A percentile compares a stretch with the other conserved stretches of the same genome.
phyloP scores from a whole-genome alignment of 2,888 invertebrate species.

The Thecophora atra region DNA sequence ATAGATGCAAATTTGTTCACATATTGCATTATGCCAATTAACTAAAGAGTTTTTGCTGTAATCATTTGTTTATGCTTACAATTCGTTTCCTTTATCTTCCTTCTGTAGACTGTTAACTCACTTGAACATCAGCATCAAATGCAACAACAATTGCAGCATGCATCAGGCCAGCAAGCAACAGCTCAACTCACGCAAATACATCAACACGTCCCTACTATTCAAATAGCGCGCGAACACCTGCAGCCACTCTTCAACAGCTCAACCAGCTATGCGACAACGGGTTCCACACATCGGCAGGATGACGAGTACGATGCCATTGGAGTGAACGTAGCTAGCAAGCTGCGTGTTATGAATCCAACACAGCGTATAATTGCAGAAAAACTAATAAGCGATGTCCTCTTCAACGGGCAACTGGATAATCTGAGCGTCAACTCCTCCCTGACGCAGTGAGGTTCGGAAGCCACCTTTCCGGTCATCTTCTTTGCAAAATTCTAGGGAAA shows the following conservation, averaged over 20 bases:
- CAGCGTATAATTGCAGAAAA: conserved; percentile 65
- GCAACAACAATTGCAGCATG: conserved; percentile 59
- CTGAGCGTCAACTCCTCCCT: conserved; percentile 59
- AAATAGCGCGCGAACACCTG: conserved; percentile 62
- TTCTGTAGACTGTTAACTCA: conserved; percentile 59
- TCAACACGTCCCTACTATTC: conserved; percentile 61
- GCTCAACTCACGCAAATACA: conserved; percentile 51
- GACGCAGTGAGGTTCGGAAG: conserved; percentile 52
- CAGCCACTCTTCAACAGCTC: conserved; percentile 60
- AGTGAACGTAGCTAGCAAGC: conserved; percentile 62
- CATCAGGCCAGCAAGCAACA: conserved; percentile 40
- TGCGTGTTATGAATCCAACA: conserved; percentile 61
- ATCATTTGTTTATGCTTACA: background rate
- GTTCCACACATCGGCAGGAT: conserved; percentile 50
- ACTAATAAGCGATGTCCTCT: conserved; percentile 63
- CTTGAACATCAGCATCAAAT: conserved; percentile 62
- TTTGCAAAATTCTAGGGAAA: no score
- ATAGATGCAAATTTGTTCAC: no score
- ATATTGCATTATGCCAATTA: no score
- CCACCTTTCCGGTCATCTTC: background rate
- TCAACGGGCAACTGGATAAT: conserved; percentile 63
- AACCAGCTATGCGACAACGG: conserved; percentile 54
- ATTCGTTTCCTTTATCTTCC: background rate
- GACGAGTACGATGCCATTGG: conserved; percentile 65
- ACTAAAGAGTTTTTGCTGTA: background rate